Conservation (phyloP, 1,140 invertebrate genomes). For the Drosophila mojavensis region DNA sequence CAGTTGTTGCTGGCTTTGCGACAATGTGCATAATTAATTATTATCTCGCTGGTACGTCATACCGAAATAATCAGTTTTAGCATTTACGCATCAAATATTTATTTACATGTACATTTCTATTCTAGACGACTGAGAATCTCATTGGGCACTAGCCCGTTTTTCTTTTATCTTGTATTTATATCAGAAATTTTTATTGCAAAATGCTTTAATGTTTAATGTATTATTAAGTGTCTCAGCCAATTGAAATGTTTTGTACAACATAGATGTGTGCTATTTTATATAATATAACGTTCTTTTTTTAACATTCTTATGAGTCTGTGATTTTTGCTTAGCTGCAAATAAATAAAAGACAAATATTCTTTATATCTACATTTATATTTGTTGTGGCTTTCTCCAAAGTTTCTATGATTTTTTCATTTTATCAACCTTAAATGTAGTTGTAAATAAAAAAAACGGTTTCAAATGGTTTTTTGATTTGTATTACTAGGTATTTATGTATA, state of each 20-base stretch:
- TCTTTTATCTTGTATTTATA: slow-evolving; percentile 14
- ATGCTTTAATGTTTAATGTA: slow-evolving; percentile 15
- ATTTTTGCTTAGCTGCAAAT: slow-evolving; percentile 20
- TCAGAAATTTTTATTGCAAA: not conserved
- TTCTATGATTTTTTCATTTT: slow-evolving; percentile 27
- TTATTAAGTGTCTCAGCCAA: slow-evolving; percentile 13
- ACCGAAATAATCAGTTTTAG: not conserved
- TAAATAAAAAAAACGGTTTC: slow-evolving; percentile 66
- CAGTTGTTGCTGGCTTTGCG: slow-evolving; percentile 86
- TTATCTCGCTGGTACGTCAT: slow-evolving; percentile 84
- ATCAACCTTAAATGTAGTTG: slow-evolving; percentile 55
- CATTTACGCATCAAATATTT: slow-evolving; percentile 1
- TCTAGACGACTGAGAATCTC: slow-evolving; percentile 50
- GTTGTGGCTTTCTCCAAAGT: slow-evolving; percentile 57
- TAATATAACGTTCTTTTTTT: not conserved
- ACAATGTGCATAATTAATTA: slow-evolving; percentile 86
- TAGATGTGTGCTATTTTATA: not conserved
- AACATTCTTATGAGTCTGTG: slow-evolving; percentile 13
- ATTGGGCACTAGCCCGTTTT: not conserved
- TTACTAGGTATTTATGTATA: slow-evolving; percentile 46
- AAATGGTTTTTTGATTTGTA: slow-evolving; percentile 36
- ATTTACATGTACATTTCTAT: not conserved
- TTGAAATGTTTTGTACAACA: slow-evolving; percentile 4
- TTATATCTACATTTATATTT: slow-evolving; percentile 71
- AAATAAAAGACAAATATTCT: slow-evolving; percentile 19